Evolutionary conservation across 2,888 invertebrate genomes (phyloP).

Genomic region (Xanthia icteritia): DNA sequence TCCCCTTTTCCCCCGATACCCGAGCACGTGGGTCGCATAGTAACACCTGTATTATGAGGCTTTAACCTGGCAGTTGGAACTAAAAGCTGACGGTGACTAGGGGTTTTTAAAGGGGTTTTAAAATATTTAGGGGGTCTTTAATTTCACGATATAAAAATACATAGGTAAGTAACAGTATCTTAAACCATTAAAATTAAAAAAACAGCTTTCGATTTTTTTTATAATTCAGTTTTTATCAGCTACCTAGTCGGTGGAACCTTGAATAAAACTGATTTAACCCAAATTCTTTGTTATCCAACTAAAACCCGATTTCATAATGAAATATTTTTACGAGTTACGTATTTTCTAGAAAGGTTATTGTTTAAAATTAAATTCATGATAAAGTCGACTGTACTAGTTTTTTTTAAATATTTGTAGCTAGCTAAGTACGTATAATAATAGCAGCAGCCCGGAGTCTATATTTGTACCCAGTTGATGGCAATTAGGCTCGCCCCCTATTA

Average conservation of each 20-base stretch:
- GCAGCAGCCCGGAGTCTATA: neutral
- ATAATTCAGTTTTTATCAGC: neutral
- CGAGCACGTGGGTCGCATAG: constrained; percentile 70
- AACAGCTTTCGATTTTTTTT: too few relatives aligned
- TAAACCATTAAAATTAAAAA: neutral
- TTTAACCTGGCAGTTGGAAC: constrained; percentile 31
- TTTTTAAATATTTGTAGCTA: too few relatives aligned
- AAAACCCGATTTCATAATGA: neutral
- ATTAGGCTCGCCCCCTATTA: neutral
- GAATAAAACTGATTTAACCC: neutral
- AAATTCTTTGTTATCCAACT: neutral
- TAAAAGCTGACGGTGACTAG: constrained; percentile 18
- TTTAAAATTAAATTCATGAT: neutral
- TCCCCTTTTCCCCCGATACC: constrained; percentile 60
- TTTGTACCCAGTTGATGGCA: neutral
- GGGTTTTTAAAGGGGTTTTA: constrained; percentile 25
- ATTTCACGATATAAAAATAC: neutral
- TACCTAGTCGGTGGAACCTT: neutral
- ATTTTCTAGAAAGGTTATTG: neutral
- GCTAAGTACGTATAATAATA: neutral
- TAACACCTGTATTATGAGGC: constrained; percentile 65
- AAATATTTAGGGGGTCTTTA: neutral
- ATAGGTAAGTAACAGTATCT: too few relatives aligned
- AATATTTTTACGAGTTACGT: neutral
- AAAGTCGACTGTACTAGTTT: neutral